These are phyloP conservation scores for Saccostrea glomerata DNA, from an alignment of 1,140 invertebrate species.

Conservation along the genomic window DNA sequence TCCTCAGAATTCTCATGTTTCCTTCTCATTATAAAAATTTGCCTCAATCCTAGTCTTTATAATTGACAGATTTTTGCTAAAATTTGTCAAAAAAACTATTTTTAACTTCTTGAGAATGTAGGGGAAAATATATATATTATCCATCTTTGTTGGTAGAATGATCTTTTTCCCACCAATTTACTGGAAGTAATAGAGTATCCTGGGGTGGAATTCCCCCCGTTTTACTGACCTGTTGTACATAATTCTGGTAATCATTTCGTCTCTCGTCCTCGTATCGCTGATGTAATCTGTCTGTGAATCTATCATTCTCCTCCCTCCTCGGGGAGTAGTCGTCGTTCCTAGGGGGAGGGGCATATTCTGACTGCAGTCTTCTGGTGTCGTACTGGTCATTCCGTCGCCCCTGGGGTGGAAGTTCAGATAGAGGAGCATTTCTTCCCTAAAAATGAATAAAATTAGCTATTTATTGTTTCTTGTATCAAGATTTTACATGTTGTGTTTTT, in stretches of 20 bases:
- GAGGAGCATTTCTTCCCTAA: constrained; percentile 14
- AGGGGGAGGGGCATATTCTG: constrained; percentile 12
- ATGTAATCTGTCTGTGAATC: neutral
- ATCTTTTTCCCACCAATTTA: too few relatives aligned
- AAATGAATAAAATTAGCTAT: neutral
- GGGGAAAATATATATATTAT: too few relatives aligned
- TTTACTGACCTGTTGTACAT: constrained; percentile 24
- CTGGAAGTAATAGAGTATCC: too few relatives aligned
- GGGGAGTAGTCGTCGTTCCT: constrained; percentile 33
- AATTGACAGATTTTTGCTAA: too few relatives aligned
- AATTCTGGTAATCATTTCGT: constrained; percentile 18
- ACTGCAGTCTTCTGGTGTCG: neutral
- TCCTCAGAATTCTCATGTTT: too few relatives aligned
- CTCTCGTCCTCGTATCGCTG: constrained; percentile 18
- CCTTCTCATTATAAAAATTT: too few relatives aligned
- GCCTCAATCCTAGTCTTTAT: too few relatives aligned
- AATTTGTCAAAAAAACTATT: too few relatives aligned
- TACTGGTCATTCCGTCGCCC: neutral
- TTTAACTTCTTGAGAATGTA: too few relatives aligned
- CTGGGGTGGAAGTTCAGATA: neutral
- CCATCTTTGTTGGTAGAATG: too few relatives aligned
- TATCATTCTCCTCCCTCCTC: neutral
- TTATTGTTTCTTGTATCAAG: neutral
- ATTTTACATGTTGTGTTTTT: neutral
- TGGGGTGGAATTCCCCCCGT: neutral